phyloP scores from a whole-genome alignment of 2,888 invertebrate species.

The Pheosia gnoma region DNA sequence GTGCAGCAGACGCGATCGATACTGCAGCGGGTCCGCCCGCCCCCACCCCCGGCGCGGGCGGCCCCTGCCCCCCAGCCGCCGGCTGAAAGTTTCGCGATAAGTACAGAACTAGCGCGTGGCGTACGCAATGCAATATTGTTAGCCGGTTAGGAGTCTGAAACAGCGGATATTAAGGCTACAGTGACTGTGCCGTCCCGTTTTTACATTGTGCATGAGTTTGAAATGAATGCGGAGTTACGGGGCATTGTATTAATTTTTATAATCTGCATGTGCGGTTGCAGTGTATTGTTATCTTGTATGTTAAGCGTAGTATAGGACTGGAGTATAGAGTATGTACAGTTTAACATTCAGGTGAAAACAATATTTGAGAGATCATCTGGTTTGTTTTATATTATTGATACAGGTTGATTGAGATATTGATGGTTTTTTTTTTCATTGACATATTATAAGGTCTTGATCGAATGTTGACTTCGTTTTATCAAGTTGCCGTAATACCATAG shows the following conservation, averaged over 20 bases:
- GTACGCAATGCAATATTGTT: constrained; percentile 84
- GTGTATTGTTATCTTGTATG: too few species aligned
- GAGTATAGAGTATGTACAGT: too few species aligned
- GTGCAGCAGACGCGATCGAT: constrained; percentile 82
- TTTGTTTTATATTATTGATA: too few species aligned
- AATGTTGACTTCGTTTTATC: too few species aligned
- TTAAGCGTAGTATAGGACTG: too few species aligned
- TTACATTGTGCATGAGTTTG: constrained; percentile 73
- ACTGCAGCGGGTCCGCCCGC: constrained; percentile 64
- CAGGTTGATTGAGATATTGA: too few species aligned
- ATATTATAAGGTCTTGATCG: too few species aligned
- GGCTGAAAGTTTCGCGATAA: constrained; percentile 83
- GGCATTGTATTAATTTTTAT: constrained; percentile 71
- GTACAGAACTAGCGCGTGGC: constrained; percentile 82
- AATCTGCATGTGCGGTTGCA: constrained; percentile 42
- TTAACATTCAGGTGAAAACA: too few species aligned
- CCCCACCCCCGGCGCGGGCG: constrained; percentile 20
- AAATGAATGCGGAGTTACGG: constrained; percentile 71
- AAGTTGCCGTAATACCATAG: too few species aligned
- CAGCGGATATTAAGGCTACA: constrained; percentile 82
- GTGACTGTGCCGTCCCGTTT: constrained; percentile 69
- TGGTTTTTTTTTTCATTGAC: too few species aligned
- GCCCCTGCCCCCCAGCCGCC: constrained; percentile 47
- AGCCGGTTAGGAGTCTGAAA: constrained; percentile 81
- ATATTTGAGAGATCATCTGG: too few species aligned